Conservation (phyloP, 1,140 invertebrate genomes). For the Lethrus apterus region DNA sequence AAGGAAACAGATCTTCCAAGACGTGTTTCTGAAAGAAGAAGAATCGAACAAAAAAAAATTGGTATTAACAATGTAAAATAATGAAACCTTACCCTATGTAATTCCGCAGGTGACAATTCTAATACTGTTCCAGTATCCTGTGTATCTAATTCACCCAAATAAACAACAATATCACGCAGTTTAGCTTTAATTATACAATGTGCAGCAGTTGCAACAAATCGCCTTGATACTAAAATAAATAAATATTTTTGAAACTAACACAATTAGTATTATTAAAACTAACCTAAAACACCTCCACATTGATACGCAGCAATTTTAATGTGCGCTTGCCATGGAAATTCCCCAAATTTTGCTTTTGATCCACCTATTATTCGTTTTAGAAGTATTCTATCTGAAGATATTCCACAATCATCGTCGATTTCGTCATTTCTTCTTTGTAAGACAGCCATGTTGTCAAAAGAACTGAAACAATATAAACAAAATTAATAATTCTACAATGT, state of each 20-base stretch:
- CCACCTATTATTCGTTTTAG: conserved; percentile 74
- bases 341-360: conserved; percentile 60
- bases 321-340: conserved; percentile 81
- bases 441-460: conserved; percentile 8
- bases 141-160: conserved; percentile 73
- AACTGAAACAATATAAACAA: conserved; percentile 1
- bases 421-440: conserved; percentile 28
- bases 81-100: conserved; percentile 46
- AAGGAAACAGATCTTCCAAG: no score
- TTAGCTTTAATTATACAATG: conserved; percentile 68
- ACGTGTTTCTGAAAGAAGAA: no score
- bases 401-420: conserved; percentile 30
- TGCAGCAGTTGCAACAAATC: conserved; percentile 64
- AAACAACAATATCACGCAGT: conserved; percentile 67
- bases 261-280: conserved; percentile 22
- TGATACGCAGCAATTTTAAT: conserved; percentile 75
- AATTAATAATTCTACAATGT: not conserved
- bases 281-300: conserved; percentile 65
- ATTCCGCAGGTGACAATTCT: conserved; percentile 57
- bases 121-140: conserved; percentile 57
- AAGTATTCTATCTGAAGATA: conserved; percentile 43
- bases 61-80: no score
- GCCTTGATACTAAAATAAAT: conserved; percentile 47
- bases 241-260: no score
- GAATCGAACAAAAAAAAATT: no score